Evolutionary conservation across 2,113 vertebrate species (phyloP).

Genomic region (Nymphicus hollandicus): DNA sequence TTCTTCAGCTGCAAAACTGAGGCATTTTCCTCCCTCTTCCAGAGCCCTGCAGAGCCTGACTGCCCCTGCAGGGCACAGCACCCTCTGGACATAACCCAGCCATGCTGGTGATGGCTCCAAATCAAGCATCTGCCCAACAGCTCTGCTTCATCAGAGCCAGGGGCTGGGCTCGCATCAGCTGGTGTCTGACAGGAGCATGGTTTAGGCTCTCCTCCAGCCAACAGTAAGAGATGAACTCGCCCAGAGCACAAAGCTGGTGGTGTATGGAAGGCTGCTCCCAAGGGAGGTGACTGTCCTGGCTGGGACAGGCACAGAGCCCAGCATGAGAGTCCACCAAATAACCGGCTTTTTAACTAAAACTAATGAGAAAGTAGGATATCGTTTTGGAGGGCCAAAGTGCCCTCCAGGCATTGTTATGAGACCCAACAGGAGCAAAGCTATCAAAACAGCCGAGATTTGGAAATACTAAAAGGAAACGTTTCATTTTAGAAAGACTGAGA

Average conservation of each 20-base stretch:
- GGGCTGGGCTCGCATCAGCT: neutral
- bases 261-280: fast-evolving
- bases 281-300: neutral
- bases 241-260: neutral
- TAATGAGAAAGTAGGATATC: neutral
- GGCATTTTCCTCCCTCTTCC: neutral
- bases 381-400: neutral
- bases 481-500: neutral
- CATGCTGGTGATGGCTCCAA: neutral
- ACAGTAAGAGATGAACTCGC: neutral
- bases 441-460: neutral
- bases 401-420: neutral
- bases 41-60: neutral
- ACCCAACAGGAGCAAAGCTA: neutral
- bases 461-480: neutral
- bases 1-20: neutral
- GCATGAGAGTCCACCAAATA: neutral
- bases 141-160: neutral
- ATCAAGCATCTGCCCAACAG: neutral
- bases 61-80: neutral
- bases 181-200: fast-evolving
- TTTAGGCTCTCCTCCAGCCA: neutral
- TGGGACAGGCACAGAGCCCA: neutral
- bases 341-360: neutral
- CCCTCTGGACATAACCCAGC: neutral